phyloP scores from a whole-genome alignment of 1,140 invertebrate genomes.

The Drosophila albomicans region DNA sequence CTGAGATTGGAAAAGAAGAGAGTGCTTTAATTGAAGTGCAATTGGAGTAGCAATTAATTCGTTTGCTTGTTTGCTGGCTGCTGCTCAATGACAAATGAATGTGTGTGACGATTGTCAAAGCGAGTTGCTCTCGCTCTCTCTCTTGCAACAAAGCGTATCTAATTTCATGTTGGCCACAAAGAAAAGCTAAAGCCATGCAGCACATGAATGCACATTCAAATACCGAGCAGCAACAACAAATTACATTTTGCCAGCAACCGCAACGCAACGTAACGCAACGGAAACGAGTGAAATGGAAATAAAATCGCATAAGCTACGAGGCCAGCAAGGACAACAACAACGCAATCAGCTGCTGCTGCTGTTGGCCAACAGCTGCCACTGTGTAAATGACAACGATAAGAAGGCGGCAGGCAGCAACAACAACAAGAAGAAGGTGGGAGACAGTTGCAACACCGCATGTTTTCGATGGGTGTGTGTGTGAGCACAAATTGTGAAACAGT shows the following conservation, averaged over 20 bases:
- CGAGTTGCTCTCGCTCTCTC: background rate
- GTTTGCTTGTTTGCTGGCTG: background rate
- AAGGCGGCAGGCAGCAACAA: background rate
- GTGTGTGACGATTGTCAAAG: constrained; percentile 24
- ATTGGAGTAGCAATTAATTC: constrained; percentile 35
- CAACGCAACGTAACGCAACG: constrained; percentile 57
- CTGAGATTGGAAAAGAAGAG: background rate
- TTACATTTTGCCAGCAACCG: constrained; percentile 68
- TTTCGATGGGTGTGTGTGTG: background rate
- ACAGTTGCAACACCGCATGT: background rate
- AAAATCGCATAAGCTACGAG: constrained; percentile 67
- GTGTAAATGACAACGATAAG: constrained; percentile 71
- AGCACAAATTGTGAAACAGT: constrained; percentile 68
- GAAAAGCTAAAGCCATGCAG: background rate
- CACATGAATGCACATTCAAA: background rate
- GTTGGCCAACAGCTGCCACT: no score
- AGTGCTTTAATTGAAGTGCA: constrained; percentile 21
- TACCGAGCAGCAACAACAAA: constrained; percentile 31
- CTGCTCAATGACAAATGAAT: no score
- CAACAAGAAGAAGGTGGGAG: background rate
- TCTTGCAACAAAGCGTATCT: constrained; percentile 5
- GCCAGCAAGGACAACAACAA: constrained; percentile 12
- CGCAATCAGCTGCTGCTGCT: background rate
- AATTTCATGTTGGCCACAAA: constrained; percentile 20
- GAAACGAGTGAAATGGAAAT: constrained; percentile 71